A percentile compares a stretch with the other conserved stretches of the same genome.
These are phyloP conservation scores for Urocyon cinereoargenteus DNA, from an alignment of 2,797 vertebrate genomes.

Conservation along the genomic window DNA sequence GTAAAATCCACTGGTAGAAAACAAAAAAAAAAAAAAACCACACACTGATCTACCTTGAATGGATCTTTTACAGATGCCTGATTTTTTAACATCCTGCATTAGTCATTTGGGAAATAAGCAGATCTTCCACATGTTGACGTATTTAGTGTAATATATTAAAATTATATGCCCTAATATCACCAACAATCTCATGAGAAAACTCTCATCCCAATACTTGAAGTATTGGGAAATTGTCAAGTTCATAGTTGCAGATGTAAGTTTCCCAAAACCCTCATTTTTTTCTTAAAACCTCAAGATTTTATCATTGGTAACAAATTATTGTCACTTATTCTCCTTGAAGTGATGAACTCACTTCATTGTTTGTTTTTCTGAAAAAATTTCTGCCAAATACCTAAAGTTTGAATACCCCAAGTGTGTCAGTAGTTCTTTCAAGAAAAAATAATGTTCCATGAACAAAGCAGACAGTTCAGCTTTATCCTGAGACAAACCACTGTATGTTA, in stretches of 20 bases:
- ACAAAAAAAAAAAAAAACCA: neutral
- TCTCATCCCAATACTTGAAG: neutral
- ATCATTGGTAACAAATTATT: conserved; percentile 28
- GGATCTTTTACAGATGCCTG: neutral
- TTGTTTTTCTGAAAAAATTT: neutral
- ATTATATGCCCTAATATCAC: neutral
- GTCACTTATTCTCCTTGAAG: conserved; percentile 15
- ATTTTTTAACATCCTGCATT: neutral
- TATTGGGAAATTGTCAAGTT: neutral
- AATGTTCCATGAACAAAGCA: neutral
- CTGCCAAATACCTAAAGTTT: neutral
- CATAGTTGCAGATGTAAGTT: neutral
- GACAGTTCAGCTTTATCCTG: neutral
- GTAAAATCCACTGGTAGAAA: conserved; percentile 8
- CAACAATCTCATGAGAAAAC: neutral
- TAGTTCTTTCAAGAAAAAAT: neutral
- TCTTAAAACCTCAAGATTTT: neutral
- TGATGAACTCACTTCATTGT: neutral
- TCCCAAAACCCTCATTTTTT: neutral
- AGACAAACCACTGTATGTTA: neutral
- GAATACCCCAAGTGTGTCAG: neutral
- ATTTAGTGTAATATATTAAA: conserved; percentile 27
- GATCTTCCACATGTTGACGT: conserved; percentile 6
- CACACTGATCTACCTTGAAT: neutral
- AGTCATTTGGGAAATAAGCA: conserved; percentile 7